Percentiles rank a stretch among this genome's conserved stretches.
Conservation (phyloP, 2,113 vertebrate species). For the Etia nguti region DNA sequence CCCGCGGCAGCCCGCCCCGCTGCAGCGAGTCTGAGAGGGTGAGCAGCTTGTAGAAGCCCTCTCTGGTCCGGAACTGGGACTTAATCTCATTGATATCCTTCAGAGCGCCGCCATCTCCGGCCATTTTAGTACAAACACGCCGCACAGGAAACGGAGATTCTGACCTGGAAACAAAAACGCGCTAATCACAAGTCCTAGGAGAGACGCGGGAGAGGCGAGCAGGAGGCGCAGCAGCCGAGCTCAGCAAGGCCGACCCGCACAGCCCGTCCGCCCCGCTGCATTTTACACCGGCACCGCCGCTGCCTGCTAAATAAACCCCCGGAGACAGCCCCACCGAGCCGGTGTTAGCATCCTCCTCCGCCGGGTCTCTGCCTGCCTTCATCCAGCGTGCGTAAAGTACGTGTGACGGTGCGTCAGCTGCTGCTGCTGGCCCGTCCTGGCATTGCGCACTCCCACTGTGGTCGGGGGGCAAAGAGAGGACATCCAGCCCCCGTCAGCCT, state of each 20-base stretch:
- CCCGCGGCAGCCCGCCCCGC: conserved; percentile 78
- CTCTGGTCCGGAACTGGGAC: conserved; percentile 88
- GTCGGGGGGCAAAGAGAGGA: background rate
- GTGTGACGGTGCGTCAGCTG: conserved; percentile 19
- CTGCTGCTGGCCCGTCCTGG: background rate
- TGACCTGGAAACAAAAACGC: conserved; percentile 73
- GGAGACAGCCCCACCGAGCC: conserved; percentile 26
- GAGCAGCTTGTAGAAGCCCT: conserved; percentile 89
- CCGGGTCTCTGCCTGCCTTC: conserved; percentile 25
- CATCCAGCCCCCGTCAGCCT: background rate
- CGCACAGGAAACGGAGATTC: conserved; percentile 70
- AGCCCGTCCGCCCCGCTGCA: conserved; percentile 21
- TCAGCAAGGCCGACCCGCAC: conserved; percentile 47
- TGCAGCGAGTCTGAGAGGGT: conserved; percentile 81
- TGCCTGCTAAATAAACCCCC: background rate
- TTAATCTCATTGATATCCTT: conserved; percentile 89
- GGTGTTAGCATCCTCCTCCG: conserved; percentile 26
- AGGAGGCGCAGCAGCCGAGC: conserved; percentile 37
- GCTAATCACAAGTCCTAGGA: conserved; percentile 35
- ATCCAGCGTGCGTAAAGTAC: conserved; percentile 26
- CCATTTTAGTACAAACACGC: conserved; percentile 76
- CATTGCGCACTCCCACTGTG: conserved; percentile 30
- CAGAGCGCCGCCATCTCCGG: conserved; percentile 80
- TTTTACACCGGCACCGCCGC: conserved; percentile 20
- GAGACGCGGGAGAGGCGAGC: conserved; percentile 8